Conservation (phyloP, 1,140 invertebrate species). For the Tetraneura akinire region DNA sequence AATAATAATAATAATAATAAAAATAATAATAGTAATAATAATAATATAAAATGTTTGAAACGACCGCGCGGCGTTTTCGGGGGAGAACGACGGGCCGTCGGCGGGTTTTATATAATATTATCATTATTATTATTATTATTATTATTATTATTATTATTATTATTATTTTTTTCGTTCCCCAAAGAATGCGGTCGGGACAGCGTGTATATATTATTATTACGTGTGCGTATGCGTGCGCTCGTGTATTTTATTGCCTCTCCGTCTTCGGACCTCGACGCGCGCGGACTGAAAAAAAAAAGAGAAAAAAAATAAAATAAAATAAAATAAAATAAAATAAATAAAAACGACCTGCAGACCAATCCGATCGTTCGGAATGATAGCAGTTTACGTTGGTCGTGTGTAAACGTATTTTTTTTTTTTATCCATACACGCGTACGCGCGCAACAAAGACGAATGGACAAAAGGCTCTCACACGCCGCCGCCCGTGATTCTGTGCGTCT, state of each 20-base stretch:
- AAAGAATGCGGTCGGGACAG: conserved; percentile 36
- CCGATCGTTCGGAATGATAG: conserved; percentile 34
- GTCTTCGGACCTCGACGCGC: neutral
- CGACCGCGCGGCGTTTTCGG: neutral
- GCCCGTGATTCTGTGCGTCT: neutral
- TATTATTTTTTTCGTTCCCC: conserved; percentile 8
- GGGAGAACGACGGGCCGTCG: neutral
- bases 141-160: conserved; percentile 29
- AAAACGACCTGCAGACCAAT: conserved; percentile 31
- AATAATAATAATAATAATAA: neutral
- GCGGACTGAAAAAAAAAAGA: too few relatives aligned
- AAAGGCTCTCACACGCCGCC: conserved; percentile 2
- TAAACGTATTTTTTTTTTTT: neutral
- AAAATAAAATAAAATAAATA: too few relatives aligned
- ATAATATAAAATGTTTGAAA: too few relatives aligned
- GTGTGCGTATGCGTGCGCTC: neutral
- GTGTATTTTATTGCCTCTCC: conserved; percentile 17
- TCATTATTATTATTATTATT: too few relatives aligned
- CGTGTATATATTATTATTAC: neutral
- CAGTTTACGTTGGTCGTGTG: conserved; percentile 25
- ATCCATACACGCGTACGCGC: neutral
- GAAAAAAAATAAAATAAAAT: too few relatives aligned
- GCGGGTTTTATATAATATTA: too few relatives aligned
- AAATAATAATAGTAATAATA: neutral
- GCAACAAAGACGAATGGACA: conserved; percentile 32